Evolutionary conservation across 1,140 invertebrate genomes (phyloP).

Genomic region (Papilio polytes): DNA sequence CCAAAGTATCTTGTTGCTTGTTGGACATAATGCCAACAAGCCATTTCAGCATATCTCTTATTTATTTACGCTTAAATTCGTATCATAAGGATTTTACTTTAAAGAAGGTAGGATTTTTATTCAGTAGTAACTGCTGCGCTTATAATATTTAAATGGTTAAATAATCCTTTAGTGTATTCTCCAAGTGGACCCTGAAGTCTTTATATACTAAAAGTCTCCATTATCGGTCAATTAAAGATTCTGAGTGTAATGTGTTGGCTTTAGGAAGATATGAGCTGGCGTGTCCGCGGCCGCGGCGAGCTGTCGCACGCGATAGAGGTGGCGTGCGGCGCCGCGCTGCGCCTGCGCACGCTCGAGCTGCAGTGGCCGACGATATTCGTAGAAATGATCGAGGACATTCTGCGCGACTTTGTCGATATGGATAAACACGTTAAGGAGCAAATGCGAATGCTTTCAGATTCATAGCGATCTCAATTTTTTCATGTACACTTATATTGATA

Average conservation of each 20-base stretch:
- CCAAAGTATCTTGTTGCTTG: too few relatives aligned
- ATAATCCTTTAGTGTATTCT: too few relatives aligned
- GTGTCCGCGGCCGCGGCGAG: constrained; percentile 88
- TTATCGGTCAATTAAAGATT: neutral
- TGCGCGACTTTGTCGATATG: constrained; percentile 91
- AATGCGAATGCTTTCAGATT: constrained; percentile 71
- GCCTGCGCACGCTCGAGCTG: constrained; percentile 88
- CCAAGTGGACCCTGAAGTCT: too few relatives aligned
- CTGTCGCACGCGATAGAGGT: constrained; percentile 87
- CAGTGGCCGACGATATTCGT: constrained; percentile 90
- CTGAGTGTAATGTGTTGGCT: neutral
- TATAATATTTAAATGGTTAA: too few relatives aligned
- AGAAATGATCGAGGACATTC: constrained; percentile 89
- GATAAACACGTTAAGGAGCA: constrained; percentile 89
- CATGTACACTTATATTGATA: constrained; percentile 23
- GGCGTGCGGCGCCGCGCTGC: constrained; percentile 89
- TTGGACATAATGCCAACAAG: too few relatives aligned
- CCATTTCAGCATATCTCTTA: too few relatives aligned
- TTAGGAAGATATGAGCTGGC: constrained; percentile 88
- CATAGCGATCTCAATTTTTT: constrained; percentile 45
- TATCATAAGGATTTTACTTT: too few relatives aligned
- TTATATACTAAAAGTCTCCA: too few relatives aligned
- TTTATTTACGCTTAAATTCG: too few relatives aligned
- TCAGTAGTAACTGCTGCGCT: too few relatives aligned
- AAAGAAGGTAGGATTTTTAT: too few relatives aligned